phyloP scores from a whole-genome alignment of 2,113 vertebrate genomes.

The Acrocephalus arundinaceus region DNA sequence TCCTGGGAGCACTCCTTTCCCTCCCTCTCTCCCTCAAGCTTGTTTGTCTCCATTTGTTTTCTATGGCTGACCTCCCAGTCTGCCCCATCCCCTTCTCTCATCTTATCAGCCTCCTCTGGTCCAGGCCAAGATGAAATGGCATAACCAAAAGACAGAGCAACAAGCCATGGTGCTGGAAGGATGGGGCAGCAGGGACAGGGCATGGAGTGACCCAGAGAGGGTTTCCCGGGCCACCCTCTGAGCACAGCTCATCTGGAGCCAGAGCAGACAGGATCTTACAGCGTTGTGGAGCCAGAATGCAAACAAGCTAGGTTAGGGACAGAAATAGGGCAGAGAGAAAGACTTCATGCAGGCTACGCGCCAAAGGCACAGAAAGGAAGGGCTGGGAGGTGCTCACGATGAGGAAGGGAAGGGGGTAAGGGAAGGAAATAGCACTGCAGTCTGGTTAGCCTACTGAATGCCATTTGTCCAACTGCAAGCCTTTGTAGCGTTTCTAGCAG shows the following conservation, averaged over 20 bases:
- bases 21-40: neutral
- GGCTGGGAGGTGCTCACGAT: neutral
- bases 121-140: neutral
- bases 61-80: neutral
- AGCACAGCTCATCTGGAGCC: neutral
- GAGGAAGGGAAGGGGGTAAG: neutral
- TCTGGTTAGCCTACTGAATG: neutral
- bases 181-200: neutral
- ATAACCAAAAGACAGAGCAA: neutral
- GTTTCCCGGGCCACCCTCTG: neutral
- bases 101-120: neutral
- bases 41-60: neutral
- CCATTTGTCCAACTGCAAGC: neutral
- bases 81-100: neutral
- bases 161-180: neutral
- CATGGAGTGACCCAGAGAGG: neutral
- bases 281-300: neutral
- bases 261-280: neutral
- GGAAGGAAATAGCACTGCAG: neutral
- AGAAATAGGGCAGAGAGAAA: constrained; percentile 49
- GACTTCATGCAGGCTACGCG: neutral
- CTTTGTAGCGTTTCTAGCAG: neutral
- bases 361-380: constrained; percentile 5
- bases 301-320: constrained; percentile 43
- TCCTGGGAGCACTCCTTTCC: neutral